phyloP scores from a whole-genome alignment of 1,140 invertebrate species.

The Panagrolaimus sp. region DNA sequence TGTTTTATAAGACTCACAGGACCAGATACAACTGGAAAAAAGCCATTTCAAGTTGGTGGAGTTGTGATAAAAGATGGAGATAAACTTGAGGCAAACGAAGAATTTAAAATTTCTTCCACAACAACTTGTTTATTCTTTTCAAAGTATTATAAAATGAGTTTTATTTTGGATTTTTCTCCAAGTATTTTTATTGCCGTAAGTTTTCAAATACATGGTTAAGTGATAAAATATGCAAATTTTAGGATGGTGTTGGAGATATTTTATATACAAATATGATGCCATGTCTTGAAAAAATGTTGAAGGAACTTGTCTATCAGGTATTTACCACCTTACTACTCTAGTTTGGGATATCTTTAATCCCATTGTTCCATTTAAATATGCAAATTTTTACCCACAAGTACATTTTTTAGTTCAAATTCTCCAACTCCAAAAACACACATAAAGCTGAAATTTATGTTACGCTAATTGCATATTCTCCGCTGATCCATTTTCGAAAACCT shows the following conservation, averaged over 20 bases:
- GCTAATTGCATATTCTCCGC: neutral
- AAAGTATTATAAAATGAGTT: constrained; percentile 1
- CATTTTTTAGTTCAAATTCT: neutral
- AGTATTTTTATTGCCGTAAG: constrained; percentile 11
- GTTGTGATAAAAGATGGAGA: neutral
- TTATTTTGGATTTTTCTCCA: constrained; percentile 2
- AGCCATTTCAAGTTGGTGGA: neutral
- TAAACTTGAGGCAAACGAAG: neutral
- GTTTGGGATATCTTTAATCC: neutral
- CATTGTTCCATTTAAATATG: neutral
- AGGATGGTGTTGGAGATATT: constrained; percentile 9
- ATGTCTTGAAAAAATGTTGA: neutral
- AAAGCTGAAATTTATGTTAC: neutral
- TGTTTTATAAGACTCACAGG: neutral
- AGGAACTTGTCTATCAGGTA: neutral
- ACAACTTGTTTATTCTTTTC: neutral
- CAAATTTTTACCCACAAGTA: neutral
- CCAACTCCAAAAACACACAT: neutral
- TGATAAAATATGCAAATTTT: neutral
- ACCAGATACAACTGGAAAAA: neutral
- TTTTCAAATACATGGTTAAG: neutral
- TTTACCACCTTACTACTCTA: no score
- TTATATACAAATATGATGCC: constrained; percentile 6
- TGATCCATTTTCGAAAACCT: constrained; percentile 2
- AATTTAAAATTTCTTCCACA: neutral